Evolutionary conservation across 2,888 invertebrate species (phyloP).

Genomic region (Hyalella azteca): DNA sequence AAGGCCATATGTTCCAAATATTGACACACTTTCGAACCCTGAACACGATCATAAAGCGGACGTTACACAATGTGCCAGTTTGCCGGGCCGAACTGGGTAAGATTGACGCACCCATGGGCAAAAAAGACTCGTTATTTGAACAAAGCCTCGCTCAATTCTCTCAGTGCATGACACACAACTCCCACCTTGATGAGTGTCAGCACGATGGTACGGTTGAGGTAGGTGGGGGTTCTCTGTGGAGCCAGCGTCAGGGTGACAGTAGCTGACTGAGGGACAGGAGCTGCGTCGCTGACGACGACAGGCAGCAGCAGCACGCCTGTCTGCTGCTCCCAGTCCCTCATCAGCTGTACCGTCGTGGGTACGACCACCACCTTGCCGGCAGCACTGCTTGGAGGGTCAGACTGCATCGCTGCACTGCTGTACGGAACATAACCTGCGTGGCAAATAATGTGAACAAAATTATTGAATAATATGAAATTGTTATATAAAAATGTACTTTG

Average conservation of each 20-base stretch:
- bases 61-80: too few species aligned
- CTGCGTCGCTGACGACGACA: conserved; percentile 10
- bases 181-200: conserved; percentile 1
- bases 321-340: neutral
- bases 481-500: too few species aligned
- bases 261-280: neutral
- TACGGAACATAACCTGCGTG: conserved; percentile 23
- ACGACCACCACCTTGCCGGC: conserved; percentile 12
- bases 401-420: neutral
- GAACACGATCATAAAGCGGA: too few species aligned
- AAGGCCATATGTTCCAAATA: too few species aligned
- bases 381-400: neutral
- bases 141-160: too few species aligned
- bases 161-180: too few species aligned
- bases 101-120: neutral
- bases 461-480: too few species aligned
- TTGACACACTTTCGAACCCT: too few species aligned
- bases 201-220: neutral
- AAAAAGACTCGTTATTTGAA: too few species aligned
- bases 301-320: conserved; percentile 7
- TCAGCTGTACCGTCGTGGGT: neutral
- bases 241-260: conserved; percentile 18
- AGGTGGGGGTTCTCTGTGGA: neutral
- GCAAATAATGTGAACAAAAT: too few species aligned
- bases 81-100: neutral